These are phyloP conservation scores for Lontra canadensis DNA, from an alignment of 2,113 vertebrate species.

Conservation along the genomic window DNA sequence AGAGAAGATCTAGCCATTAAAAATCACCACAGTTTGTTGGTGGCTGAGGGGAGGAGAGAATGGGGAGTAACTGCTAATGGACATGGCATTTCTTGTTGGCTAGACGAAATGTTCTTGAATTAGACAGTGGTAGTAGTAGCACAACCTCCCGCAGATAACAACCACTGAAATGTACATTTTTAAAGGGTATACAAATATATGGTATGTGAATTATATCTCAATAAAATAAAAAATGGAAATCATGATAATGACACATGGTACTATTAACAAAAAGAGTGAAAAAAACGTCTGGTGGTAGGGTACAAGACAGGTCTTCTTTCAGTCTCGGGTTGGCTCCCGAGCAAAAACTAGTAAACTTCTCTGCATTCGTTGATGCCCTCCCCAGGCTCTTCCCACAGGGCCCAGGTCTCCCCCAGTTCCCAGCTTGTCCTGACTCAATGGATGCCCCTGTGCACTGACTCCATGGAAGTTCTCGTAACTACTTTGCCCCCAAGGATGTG, in stretches of 20 bases:
- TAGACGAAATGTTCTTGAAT: background rate
- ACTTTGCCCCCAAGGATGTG: background rate
- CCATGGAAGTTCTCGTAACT: background rate
- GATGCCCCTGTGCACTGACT: background rate
- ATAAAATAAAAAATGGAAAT: background rate
- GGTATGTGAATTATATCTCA: background rate
- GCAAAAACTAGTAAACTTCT: background rate
- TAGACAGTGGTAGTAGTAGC: background rate
- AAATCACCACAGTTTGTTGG: background rate
- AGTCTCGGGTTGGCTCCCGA: background rate
- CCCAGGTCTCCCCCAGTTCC: background rate
- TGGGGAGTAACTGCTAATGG: background rate
- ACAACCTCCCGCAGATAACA: background rate
- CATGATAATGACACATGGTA: background rate
- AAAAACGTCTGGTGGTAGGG: background rate
- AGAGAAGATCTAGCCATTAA: background rate
- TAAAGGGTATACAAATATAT: background rate
- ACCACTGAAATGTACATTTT: background rate
- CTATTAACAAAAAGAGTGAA: background rate
- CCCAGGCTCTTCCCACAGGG: background rate
- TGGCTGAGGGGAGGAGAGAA: too few relatives aligned
- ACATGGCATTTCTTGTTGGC: background rate
- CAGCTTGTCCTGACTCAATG: rapidly evolving
- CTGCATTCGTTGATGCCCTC: background rate
- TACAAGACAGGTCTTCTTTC: background rate